Conservation (phyloP, 2,113 vertebrate genomes). For the Hirundichthys speculiger region DNA sequence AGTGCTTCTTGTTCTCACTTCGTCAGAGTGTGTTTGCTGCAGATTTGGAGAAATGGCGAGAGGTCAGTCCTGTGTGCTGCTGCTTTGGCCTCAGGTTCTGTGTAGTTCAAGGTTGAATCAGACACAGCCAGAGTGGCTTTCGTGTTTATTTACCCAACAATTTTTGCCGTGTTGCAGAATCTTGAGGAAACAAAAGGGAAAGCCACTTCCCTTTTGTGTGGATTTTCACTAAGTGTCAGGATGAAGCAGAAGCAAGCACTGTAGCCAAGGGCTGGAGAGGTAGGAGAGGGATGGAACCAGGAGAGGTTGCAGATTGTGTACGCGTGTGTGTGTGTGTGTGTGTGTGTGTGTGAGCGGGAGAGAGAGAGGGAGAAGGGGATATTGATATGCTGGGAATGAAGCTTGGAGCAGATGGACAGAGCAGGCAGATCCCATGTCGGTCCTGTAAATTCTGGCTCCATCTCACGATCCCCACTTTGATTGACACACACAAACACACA, state of each 20-base stretch:
- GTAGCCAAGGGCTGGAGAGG: slow-evolving; percentile 54
- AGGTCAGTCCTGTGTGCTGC: slow-evolving; percentile 59
- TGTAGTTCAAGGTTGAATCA: slow-evolving; percentile 67
- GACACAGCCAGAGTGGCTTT: slow-evolving; percentile 31
- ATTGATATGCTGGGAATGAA: slow-evolving; percentile 77
- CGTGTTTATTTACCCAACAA: slow-evolving; percentile 56
- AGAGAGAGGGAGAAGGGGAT: slow-evolving; percentile 34
- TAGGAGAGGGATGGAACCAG: slow-evolving; percentile 58
- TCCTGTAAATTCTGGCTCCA: slow-evolving; percentile 71
- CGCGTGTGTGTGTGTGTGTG: slow-evolving; percentile 22
- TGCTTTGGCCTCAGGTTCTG: slow-evolving; percentile 54
- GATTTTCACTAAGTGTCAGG: slow-evolving; percentile 68
- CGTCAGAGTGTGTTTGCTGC: slow-evolving; percentile 70
- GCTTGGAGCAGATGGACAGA: slow-evolving; percentile 78
- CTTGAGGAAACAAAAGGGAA: slow-evolving; percentile 29
- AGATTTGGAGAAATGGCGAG: slow-evolving; percentile 67
- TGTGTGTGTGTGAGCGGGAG: background rate
- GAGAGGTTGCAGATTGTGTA: slow-evolving; percentile 59
- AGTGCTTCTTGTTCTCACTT: slow-evolving; percentile 75
- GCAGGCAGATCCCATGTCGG: slow-evolving; percentile 68
- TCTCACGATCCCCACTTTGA: slow-evolving; percentile 61
- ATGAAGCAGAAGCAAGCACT: slow-evolving; percentile 69
- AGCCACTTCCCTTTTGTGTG: slow-evolving; percentile 56
- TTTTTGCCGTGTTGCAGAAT: slow-evolving; percentile 8
- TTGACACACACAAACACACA: slow-evolving; percentile 47